Percentiles rank a stretch among this genome's conserved stretches.
phyloP scores from a whole-genome alignment of 1,140 invertebrate genomes.

The Sesamia nonagrioides region DNA sequence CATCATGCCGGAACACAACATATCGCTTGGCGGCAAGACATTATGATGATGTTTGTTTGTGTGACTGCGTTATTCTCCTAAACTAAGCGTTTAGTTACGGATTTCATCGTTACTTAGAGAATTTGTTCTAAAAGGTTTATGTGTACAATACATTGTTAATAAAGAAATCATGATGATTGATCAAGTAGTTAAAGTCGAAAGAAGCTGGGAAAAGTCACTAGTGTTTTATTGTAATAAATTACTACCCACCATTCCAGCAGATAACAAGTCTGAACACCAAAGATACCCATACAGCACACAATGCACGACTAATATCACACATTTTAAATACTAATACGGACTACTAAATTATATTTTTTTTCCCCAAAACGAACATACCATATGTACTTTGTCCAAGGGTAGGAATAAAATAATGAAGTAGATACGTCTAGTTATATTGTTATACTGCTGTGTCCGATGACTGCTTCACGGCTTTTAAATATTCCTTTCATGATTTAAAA shows the following conservation, averaged over 20 bases:
- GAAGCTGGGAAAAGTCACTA: too few species aligned
- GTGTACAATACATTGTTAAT: too few species aligned
- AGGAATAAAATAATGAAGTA: conserved; percentile 15
- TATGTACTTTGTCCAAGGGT: not conserved
- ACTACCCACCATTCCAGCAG: conserved; percentile 22
- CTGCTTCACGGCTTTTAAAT: conserved; percentile 4
- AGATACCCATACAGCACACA: conserved; percentile 1
- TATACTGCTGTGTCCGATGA: conserved; percentile 9
- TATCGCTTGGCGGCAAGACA: too few species aligned
- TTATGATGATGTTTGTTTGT: too few species aligned
- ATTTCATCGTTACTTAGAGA: too few species aligned
- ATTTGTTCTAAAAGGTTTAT: too few species aligned
- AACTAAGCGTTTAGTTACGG: too few species aligned
- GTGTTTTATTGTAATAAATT: too few species aligned
- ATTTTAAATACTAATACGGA: not conserved
- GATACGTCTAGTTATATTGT: not conserved
- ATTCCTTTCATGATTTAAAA: conserved; percentile 9
- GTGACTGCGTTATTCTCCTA: too few species aligned
- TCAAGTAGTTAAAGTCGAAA: too few species aligned
- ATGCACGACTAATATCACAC: conserved; percentile 15
- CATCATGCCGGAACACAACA: too few species aligned
- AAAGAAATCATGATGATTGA: too few species aligned
- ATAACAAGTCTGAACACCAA: not conserved
- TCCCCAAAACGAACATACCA: not conserved
- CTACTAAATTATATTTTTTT: not conserved